Base-by-base conservation (phyloP, 2,888 invertebrate species). In the Boloria euphrosyne region DNA sequence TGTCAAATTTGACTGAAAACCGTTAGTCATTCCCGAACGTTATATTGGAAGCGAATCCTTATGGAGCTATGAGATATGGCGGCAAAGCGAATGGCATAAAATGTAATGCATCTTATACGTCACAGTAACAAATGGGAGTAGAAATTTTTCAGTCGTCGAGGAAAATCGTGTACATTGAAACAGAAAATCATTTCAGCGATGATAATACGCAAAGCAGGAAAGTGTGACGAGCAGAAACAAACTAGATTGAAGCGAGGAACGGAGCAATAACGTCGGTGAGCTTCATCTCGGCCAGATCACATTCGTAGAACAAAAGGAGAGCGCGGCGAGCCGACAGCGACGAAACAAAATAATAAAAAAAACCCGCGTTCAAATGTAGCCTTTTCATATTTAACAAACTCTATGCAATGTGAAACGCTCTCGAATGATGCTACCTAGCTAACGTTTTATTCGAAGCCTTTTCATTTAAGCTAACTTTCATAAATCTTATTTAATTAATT, bases 251-350 rank as follows among this genome's bases (percentile, higher is more conserved):
- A 85, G 80, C 81, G 81, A 83, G 80, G 78, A 85, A 79, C 80
- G 78, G 76, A 85, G 86, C 81, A 87, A 86, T 88, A 87, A 84
- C 81, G 84, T 85, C 81, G 79, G 80, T 82, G 83, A 82, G 85
- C 83, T 87, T 86, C 87, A 87, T 87, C 87, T 86, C 85, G 85
- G 81, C 79, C 84, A 88, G 90, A 90, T 90, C 90, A 90, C 89
- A 90, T 89, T 85, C 86, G 80, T 79, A 78, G 84, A 89, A 90
- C 89, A 91, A 92, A 89, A 88, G 87, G 79, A 86, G 78, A 75
- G 83, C 81, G 81, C 82, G 75, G 80, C 82, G 85, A 83, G 81
- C 82, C 82, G 84, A 78, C 83, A 78, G 76, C 63, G 71, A 79
- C 76, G 82, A 84, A 86, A 84, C 76, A 83, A 83, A 75, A 76